Evolutionary conservation across 2,797 vertebrate genomes (phyloP), one percentile per base, ranked within the genome.

Genomic region (Darevskia nairensis): DNA sequence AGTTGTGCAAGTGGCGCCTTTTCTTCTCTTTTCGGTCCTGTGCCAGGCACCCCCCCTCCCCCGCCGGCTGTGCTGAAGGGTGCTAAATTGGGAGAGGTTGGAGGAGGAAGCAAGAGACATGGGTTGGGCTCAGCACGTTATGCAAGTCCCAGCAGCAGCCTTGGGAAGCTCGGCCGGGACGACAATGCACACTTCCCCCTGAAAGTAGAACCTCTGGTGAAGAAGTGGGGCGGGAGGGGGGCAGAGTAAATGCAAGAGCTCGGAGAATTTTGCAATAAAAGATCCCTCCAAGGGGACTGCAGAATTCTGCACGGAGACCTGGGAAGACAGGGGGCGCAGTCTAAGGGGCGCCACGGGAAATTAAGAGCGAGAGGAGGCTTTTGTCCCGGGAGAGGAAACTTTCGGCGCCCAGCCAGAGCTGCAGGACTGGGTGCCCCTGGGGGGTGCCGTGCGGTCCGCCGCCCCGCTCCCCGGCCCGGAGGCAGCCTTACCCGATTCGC

Each of bases 401-500:
- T 55, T 55, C 25, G 66, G 21, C 66, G 6, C 7, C 66, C 27
- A 29, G 23, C 66, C 66, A 23, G 66, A 9, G 66, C 59, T 50
- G 50, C 11, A 55, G 50, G 50, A 55, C 50, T 15, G 50, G 50
- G 50, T 55, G 50, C 50, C 50, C 50, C 50, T 15, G 50, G 6
- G 44, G 23, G 11, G 27, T 21, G 29, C 2, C 5, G 13, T 3
- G 21, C 13, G 5, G 2, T 8, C 23, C n/a, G 4, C 85, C 80
- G 75, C 91, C 86, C 84, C 82, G 87, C 25, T 29, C 23, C 25
- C n/a, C 21, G 21, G 23, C 61, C 80, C 88, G 41, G 6, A 6
- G 69, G 29, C 72, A 79, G 41, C 94, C 98, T 99, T 98, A 99
- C 99, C 99, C 1, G 99, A 99, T 92, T 99, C 98, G 8, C 98